A percentile compares a stretch with the other conserved stretches of the same genome.
phyloP scores from a whole-genome alignment of 2,113 vertebrate genomes.

The Pogona vitticeps region DNA sequence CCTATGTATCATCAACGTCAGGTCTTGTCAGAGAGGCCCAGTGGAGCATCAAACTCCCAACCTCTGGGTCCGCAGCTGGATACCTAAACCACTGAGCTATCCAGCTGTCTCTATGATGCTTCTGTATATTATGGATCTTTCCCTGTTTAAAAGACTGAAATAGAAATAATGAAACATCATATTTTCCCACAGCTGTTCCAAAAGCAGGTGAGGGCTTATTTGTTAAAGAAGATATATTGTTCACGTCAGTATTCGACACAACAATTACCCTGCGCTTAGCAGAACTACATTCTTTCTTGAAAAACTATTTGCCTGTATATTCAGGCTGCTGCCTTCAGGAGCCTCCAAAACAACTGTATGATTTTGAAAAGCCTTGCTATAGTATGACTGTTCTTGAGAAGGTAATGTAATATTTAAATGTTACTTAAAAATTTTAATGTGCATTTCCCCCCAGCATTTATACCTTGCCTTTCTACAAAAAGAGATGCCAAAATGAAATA shows the following conservation, averaged over 20 bases:
- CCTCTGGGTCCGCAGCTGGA: too few relatives aligned
- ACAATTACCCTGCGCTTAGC: constrained; percentile 75
- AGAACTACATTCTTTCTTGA: constrained; percentile 82
- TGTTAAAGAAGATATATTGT: constrained; percentile 63
- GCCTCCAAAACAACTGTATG: constrained; percentile 70
- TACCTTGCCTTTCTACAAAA: too few relatives aligned
- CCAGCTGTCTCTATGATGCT: background rate
- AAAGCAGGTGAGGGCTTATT: constrained; percentile 55
- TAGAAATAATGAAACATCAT: constrained; percentile 21
- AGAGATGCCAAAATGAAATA: too few relatives aligned
- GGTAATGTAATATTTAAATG: constrained; percentile 51
- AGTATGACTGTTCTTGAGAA: constrained; percentile 41
- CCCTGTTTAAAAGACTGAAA: constrained; percentile 11
- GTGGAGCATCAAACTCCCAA: too few relatives aligned
- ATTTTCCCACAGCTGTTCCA: constrained; percentile 59
- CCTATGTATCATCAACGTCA: too few relatives aligned
- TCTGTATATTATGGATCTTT: background rate
- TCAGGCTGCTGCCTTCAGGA: constrained; percentile 74
- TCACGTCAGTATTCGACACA: constrained; percentile 71
- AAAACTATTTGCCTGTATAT: constrained; percentile 74
- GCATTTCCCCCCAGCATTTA: too few relatives aligned
- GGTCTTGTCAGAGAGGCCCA: too few relatives aligned
- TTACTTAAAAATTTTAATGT: background rate
- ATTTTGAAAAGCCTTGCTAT: constrained; percentile 21
- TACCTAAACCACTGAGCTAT: too few relatives aligned